phyloP scores from a whole-genome alignment of 2,113 vertebrate species.

The Noturus placidus region DNA sequence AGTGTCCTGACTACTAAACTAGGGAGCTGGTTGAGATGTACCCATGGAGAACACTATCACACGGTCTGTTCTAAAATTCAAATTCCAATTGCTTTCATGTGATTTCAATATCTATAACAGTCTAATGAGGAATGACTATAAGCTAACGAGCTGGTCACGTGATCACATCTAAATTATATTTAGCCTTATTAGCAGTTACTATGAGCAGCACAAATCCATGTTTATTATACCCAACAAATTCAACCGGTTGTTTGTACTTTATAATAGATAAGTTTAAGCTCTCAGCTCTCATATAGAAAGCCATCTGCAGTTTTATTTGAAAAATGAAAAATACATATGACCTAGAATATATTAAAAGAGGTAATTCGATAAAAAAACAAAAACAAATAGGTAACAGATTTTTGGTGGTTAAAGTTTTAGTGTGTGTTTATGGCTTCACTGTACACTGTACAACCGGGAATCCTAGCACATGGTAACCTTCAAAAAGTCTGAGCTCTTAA shows the following conservation, averaged over 20 bases:
- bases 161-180: not conserved
- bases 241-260: not conserved
- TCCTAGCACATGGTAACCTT: constrained; percentile 57
- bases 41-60: not conserved
- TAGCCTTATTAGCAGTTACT: not conserved
- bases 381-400: not conserved
- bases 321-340: not conserved
- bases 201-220: not conserved
- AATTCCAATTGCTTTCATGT: not conserved
- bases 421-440: constrained; percentile 54
- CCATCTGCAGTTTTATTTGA: not conserved
- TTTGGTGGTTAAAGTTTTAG: not conserved
- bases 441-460: constrained; percentile 44
- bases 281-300: not conserved
- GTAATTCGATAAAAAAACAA: not conserved
- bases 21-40: too few relatives aligned
- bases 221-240: not conserved
- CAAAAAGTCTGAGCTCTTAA: constrained; percentile 70
- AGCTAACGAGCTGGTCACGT: not conserved
- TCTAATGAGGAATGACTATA: not conserved
- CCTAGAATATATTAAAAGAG: not conserved
- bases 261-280: not conserved
- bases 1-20: too few relatives aligned
- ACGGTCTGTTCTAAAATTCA: not conserved
- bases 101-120: not conserved